Evolutionary conservation across 2,113 vertebrate genomes (phyloP).

Genomic region (Ranitomeya imitator): DNA sequence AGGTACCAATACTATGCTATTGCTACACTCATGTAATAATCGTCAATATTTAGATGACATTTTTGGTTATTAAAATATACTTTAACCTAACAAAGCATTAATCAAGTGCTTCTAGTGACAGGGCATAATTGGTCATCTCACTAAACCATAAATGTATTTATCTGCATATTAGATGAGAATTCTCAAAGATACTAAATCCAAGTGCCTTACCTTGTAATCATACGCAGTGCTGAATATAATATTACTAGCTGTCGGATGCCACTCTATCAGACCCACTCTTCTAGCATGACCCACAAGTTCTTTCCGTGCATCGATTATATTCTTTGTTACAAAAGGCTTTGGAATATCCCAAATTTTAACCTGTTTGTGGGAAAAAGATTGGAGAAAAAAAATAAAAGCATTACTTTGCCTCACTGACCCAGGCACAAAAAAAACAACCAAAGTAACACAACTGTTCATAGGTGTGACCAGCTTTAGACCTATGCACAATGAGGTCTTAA

Average conservation of each 20-base stretch:
- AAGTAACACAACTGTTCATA: too few species aligned
- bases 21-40: too few species aligned
- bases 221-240: constrained; percentile 90
- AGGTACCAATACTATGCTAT: too few species aligned
- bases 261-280: constrained; percentile 88
- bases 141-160: background rate
- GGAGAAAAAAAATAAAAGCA: background rate
- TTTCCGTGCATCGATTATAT: constrained; percentile 78
- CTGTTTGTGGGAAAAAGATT: constrained; percentile 64
- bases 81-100: too few species aligned
- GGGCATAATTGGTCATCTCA: background rate
- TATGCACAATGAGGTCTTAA: too few species aligned
- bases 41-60: too few species aligned
- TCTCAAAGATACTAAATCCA: background rate
- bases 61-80: too few species aligned
- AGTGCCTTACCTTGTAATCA: constrained; percentile 85
- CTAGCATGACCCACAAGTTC: constrained; percentile 84
- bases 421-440: too few species aligned
- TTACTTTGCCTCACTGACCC: too few species aligned
- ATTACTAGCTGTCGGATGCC: constrained; percentile 87
- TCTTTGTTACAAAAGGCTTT: constrained; percentile 76
- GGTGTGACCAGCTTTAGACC: too few species aligned
- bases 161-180: background rate
- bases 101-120: too few species aligned
- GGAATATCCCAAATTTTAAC: constrained; percentile 93